A percentile compares a stretch with the other conserved stretches of the same genome.
phyloP scores from a whole-genome alignment of 2,113 vertebrate genomes.

The Coregonus clupeaformis region DNA sequence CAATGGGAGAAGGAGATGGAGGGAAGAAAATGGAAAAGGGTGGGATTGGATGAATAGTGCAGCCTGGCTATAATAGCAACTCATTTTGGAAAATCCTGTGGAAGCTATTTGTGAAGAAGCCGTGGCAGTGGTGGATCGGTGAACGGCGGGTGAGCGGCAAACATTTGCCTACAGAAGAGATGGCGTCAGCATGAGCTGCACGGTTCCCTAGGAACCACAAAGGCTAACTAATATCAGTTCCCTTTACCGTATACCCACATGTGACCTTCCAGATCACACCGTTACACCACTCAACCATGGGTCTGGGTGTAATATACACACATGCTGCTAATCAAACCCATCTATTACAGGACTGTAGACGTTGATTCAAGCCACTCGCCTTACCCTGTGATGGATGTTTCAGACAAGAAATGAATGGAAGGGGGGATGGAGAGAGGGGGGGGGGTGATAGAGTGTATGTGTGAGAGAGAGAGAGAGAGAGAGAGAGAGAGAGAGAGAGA shows the following conservation, averaged over 20 bases:
- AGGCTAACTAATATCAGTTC: slow-evolving; percentile 53
- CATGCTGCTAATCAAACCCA: slow-evolving; percentile 56
- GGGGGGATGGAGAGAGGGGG: not conserved
- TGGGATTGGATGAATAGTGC: slow-evolving; percentile 37
- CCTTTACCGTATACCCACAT: slow-evolving; percentile 17
- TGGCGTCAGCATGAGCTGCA: slow-evolving; percentile 55
- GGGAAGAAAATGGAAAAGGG: slow-evolving; percentile 6
- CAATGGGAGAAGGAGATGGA: not conserved
- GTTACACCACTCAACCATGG: slow-evolving; percentile 33
- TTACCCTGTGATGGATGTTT: slow-evolving; percentile 56
- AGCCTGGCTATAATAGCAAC: slow-evolving; percentile 1
- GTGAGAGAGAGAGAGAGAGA: too few relatives aligned
- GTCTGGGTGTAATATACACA: slow-evolving; percentile 42
- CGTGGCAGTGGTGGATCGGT: slow-evolving; percentile 19
- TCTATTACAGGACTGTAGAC: slow-evolving; percentile 56
- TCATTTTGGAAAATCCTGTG: too few relatives aligned
- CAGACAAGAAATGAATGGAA: slow-evolving; percentile 1
- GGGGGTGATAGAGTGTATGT: too few relatives aligned
- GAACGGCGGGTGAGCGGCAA: not conserved
- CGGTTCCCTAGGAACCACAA: slow-evolving; percentile 49
- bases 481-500: too few relatives aligned
- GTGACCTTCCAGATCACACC: slow-evolving; percentile 57
- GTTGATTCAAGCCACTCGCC: slow-evolving; percentile 54
- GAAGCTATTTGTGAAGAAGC: slow-evolving; percentile 14
- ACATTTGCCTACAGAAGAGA: slow-evolving; percentile 56